These are phyloP conservation scores for Drosophila parvula DNA, from an alignment of 1,140 invertebrate species.

Conservation along the genomic window DNA sequence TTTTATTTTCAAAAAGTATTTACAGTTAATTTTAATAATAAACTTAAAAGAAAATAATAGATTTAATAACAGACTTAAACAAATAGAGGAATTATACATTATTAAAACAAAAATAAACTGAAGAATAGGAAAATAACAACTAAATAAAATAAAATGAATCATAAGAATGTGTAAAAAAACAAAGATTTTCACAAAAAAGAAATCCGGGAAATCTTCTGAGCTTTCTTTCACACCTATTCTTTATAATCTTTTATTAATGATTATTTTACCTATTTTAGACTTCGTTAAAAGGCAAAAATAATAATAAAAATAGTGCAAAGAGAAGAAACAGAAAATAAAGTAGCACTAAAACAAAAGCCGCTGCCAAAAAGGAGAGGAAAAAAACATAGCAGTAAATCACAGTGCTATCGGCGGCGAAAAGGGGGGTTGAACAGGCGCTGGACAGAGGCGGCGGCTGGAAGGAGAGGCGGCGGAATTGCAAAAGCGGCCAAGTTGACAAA, in stretches of 20 bases:
- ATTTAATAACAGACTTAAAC: too few relatives aligned
- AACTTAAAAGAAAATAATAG: too few relatives aligned
- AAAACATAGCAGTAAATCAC: conserved; percentile 57
- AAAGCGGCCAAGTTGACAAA: conserved; percentile 67
- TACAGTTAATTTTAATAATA: neutral
- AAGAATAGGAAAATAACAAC: neutral
- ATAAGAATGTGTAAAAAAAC: neutral
- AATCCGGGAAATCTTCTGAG: neutral
- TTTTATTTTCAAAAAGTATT: too few relatives aligned
- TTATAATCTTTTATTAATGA: neutral
- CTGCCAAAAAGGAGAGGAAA: neutral
- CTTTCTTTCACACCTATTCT: neutral
- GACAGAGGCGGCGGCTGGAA: conserved; percentile 5
- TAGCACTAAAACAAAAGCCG: conserved; percentile 8
- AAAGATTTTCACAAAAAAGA: neutral
- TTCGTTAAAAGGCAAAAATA: neutral
- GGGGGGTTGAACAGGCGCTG: neutral
- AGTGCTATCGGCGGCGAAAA: conserved; percentile 12
- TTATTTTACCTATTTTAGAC: neutral
- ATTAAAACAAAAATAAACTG: too few relatives aligned
- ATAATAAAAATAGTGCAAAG: neutral
- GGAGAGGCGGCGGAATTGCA: conserved; percentile 11
- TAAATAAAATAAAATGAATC: neutral
- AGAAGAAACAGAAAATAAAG: neutral
- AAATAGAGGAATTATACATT: too few relatives aligned